Percentiles rank a stretch among this genome's conserved stretches.
Conservation (phyloP, 1,140 invertebrate species). For the Drosophila teissieri region DNA sequence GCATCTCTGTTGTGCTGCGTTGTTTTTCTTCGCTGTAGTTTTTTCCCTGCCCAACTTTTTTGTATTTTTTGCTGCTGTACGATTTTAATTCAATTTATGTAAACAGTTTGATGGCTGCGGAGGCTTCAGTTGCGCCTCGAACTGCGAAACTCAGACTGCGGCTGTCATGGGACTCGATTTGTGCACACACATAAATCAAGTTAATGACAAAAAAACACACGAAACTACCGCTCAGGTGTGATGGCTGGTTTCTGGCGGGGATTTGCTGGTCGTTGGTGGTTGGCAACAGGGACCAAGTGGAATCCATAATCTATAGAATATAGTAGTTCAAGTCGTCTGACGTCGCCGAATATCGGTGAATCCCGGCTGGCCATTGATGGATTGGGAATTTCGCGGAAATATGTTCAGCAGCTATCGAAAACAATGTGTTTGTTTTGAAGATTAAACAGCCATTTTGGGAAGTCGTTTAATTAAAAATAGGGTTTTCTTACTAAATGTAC, state of each 20-base stretch:
- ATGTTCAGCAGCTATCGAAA: conserved; percentile 21
- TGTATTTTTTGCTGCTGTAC: conserved; percentile 27
- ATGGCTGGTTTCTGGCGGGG: not conserved
- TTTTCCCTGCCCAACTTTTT: conserved; percentile 9
- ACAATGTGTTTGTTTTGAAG: conserved; percentile 13
- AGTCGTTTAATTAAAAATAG: conserved; percentile 1
- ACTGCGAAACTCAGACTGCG: conserved; percentile 14
- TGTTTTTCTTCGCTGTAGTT: conserved; percentile 32
- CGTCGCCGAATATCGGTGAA: conserved; percentile 23
- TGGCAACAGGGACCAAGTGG: conserved; percentile 23
- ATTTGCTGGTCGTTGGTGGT: conserved; percentile 12
- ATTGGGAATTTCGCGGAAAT: conserved; percentile 24
- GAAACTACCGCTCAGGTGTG: conserved; percentile 28
- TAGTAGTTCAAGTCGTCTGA: conserved; percentile 12
- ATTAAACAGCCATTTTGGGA: conserved; percentile 10
- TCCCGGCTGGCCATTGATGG: conserved; percentile 18
- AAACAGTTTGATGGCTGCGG: conserved; percentile 72
- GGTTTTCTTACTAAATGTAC: conserved; percentile 4
- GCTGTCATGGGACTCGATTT: conserved; percentile 60
- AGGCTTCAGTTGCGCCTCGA: conserved; percentile 36
- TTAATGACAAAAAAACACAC: conserved; percentile 76
- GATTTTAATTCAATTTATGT: conserved; percentile 82
- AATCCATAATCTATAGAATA: conserved; percentile 25
- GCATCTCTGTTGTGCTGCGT: conserved; percentile 56
- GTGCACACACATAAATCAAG: conserved; percentile 74